These are phyloP conservation scores for Megaptera novaeangliae DNA, from an alignment of 2,113 vertebrate genomes.

Conservation along the genomic window DNA sequence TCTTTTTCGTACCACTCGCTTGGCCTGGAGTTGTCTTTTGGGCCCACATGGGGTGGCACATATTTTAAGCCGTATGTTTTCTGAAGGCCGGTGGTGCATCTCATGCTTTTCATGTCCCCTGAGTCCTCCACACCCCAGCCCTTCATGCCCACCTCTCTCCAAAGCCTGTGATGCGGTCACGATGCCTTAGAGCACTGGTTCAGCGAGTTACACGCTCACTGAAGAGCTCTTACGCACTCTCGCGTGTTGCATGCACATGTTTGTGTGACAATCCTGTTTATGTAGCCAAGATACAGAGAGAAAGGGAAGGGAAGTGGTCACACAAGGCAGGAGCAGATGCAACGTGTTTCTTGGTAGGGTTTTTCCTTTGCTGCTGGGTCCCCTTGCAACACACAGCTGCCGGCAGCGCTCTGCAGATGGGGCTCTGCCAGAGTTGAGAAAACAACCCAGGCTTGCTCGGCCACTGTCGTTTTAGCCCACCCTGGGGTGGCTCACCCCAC, in stretches of 20 bases:
- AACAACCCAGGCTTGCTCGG: not conserved
- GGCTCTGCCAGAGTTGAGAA: not conserved
- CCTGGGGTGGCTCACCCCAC: not conserved
- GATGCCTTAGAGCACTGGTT: not conserved
- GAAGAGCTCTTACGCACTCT: not conserved
- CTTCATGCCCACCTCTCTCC: not conserved
- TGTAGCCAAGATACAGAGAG: not conserved
- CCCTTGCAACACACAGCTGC: not conserved
- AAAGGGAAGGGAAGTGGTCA: not conserved
- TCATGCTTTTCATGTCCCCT: not conserved
- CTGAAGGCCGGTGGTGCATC: not conserved
- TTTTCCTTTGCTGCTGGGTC: not conserved
- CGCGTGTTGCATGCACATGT: rapidly evolving
- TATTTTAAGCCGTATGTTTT: not conserved
- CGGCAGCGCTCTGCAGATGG: not conserved
- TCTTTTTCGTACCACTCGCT: not conserved
- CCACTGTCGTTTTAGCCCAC: not conserved
- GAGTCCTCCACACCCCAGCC: not conserved
- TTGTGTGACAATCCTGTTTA: not conserved
- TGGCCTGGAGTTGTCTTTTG: not conserved
- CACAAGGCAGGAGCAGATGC: not conserved
- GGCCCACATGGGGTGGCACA: not conserved
- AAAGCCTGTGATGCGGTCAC: not conserved
- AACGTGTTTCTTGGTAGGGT: not conserved
- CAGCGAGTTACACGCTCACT: not conserved